phyloP scores from a whole-genome alignment of 2,797 vertebrate species.

The Vultur gryphus region DNA sequence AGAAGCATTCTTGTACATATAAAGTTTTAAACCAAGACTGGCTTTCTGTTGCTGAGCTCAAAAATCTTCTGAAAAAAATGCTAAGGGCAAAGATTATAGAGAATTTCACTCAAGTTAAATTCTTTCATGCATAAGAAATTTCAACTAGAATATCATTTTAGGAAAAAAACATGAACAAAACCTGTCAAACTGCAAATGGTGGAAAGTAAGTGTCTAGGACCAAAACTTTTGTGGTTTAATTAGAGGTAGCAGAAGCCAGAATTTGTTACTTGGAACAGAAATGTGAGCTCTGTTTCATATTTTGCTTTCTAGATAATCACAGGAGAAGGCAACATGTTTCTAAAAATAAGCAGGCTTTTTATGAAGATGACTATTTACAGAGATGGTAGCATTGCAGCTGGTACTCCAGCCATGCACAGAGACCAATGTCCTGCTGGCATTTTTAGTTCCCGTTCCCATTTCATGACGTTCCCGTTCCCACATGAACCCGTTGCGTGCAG shows the following conservation, averaged over 20 bases:
- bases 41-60: neutral
- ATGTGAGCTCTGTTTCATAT: neutral
- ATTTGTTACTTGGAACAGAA: neutral
- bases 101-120: neutral
- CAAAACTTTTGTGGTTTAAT: neutral
- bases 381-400: neutral
- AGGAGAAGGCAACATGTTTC: neutral
- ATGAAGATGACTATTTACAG: neutral
- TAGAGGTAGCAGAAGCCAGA: neutral
- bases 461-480: rapidly evolving
- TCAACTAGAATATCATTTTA: neutral
- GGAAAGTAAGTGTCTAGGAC: neutral
- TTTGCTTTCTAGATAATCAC: neutral
- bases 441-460: neutral
- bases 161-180: neutral
- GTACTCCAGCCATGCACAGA: neutral
- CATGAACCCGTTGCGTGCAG: neutral
- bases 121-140: neutral
- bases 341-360: neutral
- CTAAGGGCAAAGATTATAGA: neutral
- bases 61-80: neutral
- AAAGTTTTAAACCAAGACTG: neutral
- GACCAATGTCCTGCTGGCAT: neutral
- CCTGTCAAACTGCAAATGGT: neutral
- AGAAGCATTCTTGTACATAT: neutral